phyloP scores from a whole-genome alignment of 1,140 invertebrate species.

The Tenebrio molitor region DNA sequence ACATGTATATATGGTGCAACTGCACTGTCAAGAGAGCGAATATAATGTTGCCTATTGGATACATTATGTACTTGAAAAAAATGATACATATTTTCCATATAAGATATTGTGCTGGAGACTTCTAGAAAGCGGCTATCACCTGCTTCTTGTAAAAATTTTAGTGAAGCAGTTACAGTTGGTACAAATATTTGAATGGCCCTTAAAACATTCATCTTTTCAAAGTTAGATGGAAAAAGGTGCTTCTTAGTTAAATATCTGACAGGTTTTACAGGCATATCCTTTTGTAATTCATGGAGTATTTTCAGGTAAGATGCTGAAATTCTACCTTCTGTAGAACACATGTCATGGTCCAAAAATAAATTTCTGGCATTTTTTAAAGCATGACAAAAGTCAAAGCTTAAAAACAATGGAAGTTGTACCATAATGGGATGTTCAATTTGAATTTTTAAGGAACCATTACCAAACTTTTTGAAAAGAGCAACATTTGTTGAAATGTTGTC shows the following conservation, averaged over 20 bases:
- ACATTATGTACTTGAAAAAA: too few species aligned
- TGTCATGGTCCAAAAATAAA: too few species aligned
- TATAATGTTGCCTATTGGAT: not conserved
- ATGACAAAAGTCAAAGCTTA: too few species aligned
- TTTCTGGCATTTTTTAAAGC: too few species aligned
- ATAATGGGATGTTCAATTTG: not conserved
- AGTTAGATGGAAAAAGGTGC: not conserved
- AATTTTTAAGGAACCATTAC: not conserved
- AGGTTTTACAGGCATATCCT: not conserved
- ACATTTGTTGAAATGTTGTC: not conserved
- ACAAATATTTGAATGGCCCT: not conserved
- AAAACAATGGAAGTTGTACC: not conserved
- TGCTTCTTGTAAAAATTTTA: not conserved
- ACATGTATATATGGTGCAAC: not conserved
- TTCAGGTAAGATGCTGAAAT: not conserved
- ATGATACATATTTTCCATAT: too few species aligned
- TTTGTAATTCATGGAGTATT: not conserved
- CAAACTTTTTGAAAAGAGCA: slow-evolving; percentile 2
- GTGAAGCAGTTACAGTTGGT: not conserved
- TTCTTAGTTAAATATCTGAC: not conserved
- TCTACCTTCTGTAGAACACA: not conserved
- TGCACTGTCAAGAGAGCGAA: not conserved
- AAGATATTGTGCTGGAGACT: not conserved
- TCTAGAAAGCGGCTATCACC: not conserved
- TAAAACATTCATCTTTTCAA: not conserved